Evolutionary conservation across 2,113 vertebrate species (phyloP).

Genomic region (Cyanistes caeruleus): DNA sequence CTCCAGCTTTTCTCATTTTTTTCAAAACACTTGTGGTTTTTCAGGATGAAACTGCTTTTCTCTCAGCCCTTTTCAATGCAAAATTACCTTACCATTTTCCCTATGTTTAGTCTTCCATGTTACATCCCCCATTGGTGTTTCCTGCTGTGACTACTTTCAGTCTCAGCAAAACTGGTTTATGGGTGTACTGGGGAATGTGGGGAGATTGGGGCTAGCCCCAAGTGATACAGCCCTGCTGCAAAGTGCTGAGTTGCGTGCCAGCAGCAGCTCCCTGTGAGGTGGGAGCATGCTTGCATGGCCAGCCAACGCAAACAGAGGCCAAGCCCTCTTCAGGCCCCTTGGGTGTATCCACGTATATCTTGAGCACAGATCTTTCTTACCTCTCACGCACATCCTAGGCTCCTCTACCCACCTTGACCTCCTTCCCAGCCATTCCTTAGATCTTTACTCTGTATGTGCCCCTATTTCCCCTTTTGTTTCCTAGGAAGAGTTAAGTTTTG

Average conservation of each 20-base stretch:
- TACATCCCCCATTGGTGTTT: background rate
- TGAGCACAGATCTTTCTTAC: background rate
- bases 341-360: fast-evolving
- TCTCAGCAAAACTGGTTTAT: background rate
- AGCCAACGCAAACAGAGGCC: background rate
- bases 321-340: background rate
- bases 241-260: background rate
- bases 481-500: background rate
- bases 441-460: background rate
- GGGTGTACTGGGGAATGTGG: background rate
- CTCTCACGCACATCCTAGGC: background rate
- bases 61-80: background rate
- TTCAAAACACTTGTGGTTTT: background rate
- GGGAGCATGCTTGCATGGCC: background rate
- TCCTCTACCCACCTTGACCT: background rate
- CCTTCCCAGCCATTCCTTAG: background rate
- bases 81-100: background rate
- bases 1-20: background rate
- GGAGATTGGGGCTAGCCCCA: background rate
- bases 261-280: background rate
- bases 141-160: background rate
- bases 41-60: background rate
- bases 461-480: background rate
- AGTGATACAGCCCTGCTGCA: background rate
- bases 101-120: background rate